A percentile compares a stretch with the other conserved stretches of the same genome.
phyloP scores from a whole-genome alignment of 2,797 vertebrate genomes.

The Microctenopoma stevenorrisi region DNA sequence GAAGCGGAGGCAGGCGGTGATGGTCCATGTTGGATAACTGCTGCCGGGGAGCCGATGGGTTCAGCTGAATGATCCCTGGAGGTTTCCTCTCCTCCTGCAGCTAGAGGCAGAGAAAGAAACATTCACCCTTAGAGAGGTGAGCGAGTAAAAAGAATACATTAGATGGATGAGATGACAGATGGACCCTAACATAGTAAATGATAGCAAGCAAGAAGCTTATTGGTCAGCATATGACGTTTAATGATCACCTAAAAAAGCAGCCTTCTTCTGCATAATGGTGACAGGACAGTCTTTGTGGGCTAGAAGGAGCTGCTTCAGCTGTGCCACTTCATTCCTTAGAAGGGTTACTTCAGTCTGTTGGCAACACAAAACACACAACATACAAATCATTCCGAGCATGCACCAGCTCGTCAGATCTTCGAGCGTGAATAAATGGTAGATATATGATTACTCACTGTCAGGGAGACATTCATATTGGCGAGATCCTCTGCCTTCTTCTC shows the following conservation, averaged over 20 bases:
- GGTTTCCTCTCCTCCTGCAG: constrained; percentile 86
- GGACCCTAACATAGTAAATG: constrained; percentile 45
- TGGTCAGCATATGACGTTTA: constrained; percentile 4
- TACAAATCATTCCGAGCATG: constrained; percentile 20
- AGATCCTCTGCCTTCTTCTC: constrained; percentile 98
- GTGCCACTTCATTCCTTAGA: constrained; percentile 93
- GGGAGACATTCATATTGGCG: constrained; percentile 91
- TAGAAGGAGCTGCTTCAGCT: constrained; percentile 95
- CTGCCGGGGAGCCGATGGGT: constrained; percentile 87
- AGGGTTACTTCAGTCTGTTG: constrained; percentile 92
- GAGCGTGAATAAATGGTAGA: not conserved
- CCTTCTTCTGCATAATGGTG: constrained; percentile 96
- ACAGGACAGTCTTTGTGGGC: constrained; percentile 98
- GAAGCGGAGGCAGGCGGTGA: constrained; percentile 70
- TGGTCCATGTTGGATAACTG: constrained; percentile 90
- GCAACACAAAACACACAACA: constrained; percentile 38
- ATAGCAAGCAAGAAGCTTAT: constrained; percentile 3
- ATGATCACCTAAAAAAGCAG: constrained; percentile 89
- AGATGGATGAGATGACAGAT: constrained; percentile 74
- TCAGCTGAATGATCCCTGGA: constrained; percentile 87
- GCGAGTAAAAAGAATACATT: constrained; percentile 72
- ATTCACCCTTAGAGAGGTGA: constrained; percentile 85
- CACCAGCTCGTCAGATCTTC: not conserved
- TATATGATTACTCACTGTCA: constrained; percentile 85
- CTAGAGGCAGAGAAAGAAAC: constrained; percentile 77